phyloP scores from a whole-genome alignment of 2,797 vertebrate genomes.

The Hippoglossus hippoglossus region DNA sequence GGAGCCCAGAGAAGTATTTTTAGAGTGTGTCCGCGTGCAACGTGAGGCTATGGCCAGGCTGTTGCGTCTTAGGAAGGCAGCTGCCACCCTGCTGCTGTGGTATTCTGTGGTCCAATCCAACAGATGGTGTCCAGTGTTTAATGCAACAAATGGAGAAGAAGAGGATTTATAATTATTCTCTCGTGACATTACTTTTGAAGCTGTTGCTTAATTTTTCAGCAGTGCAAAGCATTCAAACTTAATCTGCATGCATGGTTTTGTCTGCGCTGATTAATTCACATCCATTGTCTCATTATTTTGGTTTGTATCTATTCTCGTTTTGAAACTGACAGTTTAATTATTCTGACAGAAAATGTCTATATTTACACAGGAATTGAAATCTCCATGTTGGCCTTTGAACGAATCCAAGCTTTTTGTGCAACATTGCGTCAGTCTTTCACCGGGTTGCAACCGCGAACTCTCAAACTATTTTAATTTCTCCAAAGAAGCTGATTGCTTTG shows the following conservation, averaged over 20 bases:
- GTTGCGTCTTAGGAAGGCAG: slow-evolving; percentile 73
- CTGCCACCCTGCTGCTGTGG: slow-evolving; percentile 73
- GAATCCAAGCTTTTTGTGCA: slow-evolving; percentile 32
- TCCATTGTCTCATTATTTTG: slow-evolving; percentile 5
- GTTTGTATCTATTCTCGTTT: slow-evolving; percentile 2
- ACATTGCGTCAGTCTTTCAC: slow-evolving; percentile 38
- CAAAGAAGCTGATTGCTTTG: slow-evolving; percentile 42
- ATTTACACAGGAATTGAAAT: slow-evolving; percentile 38
- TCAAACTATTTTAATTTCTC: slow-evolving; percentile 43
- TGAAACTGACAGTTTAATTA: slow-evolving; percentile 30
- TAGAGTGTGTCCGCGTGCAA: slow-evolving; percentile 56
- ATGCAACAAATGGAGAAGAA: slow-evolving; percentile 83
- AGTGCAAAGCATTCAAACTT: slow-evolving; percentile 38
- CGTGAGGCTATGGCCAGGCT: slow-evolving; percentile 57
- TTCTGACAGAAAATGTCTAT: slow-evolving; percentile 11
- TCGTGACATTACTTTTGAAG: slow-evolving; percentile 68
- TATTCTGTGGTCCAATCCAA: slow-evolving; percentile 60
- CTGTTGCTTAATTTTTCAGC: slow-evolving; percentile 60
- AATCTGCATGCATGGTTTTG: slow-evolving; percentile 46
- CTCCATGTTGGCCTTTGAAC: slow-evolving; percentile 22
- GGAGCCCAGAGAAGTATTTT: slow-evolving; percentile 66
- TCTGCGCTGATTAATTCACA: slow-evolving; percentile 8
- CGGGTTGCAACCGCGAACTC: slow-evolving; percentile 39
- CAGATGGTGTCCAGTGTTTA: slow-evolving; percentile 84
- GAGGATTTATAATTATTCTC: slow-evolving; percentile 75